These are phyloP conservation scores for Acheta domesticus DNA, from an alignment of 2,888 invertebrate species.

Conservation along the genomic window DNA sequence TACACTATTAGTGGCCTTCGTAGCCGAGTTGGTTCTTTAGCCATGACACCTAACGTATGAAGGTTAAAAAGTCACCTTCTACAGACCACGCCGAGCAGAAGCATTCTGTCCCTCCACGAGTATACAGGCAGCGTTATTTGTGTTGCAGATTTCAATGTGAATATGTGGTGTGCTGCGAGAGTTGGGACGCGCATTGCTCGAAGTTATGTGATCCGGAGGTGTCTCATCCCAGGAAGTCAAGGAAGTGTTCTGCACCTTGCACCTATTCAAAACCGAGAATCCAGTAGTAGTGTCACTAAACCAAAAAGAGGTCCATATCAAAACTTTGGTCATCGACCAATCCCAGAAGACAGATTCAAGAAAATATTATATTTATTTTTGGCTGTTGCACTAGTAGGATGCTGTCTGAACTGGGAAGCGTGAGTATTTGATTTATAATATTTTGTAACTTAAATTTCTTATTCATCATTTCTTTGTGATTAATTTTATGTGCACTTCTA, in stretches of 20 bases:
- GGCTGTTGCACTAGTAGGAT: slow-evolving; percentile 44
- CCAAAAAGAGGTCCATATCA: slow-evolving; percentile 44
- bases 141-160: background rate
- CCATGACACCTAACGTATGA: no score
- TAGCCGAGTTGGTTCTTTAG: no score
- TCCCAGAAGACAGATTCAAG: slow-evolving; percentile 47
- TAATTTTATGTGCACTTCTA: slow-evolving; percentile 3
- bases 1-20: no score
- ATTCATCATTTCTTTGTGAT: background rate
- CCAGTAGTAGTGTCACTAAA: background rate
- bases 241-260: background rate
- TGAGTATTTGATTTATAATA: slow-evolving; percentile 43
- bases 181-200: background rate
- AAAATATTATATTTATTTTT: slow-evolving; percentile 50
- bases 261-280: background rate
- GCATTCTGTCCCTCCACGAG: no score
- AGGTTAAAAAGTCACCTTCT: no score
- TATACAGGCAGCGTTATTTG: no score
- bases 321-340: slow-evolving; percentile 56
- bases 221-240: background rate
- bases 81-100: no score
- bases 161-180: background rate
- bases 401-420: slow-evolving; percentile 51
- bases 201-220: background rate
- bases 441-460: background rate